Evolutionary conservation across 2,113 vertebrate genomes (phyloP), one percentile per base, ranked within the genome.

Genomic region (Fregetta grallaria): DNA sequence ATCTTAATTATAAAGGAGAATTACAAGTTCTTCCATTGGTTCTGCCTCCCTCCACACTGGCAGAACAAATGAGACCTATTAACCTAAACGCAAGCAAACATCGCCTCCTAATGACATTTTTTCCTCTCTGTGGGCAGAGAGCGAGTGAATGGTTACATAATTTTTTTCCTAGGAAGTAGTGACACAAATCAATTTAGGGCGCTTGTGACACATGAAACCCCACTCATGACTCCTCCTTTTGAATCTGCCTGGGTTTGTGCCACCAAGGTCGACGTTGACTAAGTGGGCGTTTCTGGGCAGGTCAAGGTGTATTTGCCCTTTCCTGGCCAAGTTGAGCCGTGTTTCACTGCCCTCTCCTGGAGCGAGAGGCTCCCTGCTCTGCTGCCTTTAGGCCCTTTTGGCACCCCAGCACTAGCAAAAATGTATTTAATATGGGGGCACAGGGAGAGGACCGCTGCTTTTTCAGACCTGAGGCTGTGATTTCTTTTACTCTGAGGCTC

Each of bases 1-100:
- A 82, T 88, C 87, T 95, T 96, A 92, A 96, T 95, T 94, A 91
- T 47, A 91, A 92, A 72, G 45, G 66, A 84, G 92, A 95, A 94
- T 87, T 88, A 88, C 77, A 92, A 80, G 62, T 90, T 96, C 2
- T 87, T 95, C 53, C 63, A 66, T 76, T 79, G 77, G 78, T 94
- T 94, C 84, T 95, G 80, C 87, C 65, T 95, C 81, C 50, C 27
- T 92, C 84, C 47, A 38, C 18, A 4, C 67, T 82, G 77, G 74
- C 71, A 92, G 89, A 94, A 88, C 77, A 92, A 94, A 90, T 88
- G 77, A 96, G 87, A 90, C 63, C 77, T 77, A 79, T 87, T 94
- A 96, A 94, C 95, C 84, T 40, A 76, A 92, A 71, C 14, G 30
- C 47, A 71, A 95, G 89, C 0, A 6, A 94, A 90, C 81, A 59